phyloP scores from a whole-genome alignment of 2,797 vertebrate genomes.

The Sebastolobus altivelis region DNA sequence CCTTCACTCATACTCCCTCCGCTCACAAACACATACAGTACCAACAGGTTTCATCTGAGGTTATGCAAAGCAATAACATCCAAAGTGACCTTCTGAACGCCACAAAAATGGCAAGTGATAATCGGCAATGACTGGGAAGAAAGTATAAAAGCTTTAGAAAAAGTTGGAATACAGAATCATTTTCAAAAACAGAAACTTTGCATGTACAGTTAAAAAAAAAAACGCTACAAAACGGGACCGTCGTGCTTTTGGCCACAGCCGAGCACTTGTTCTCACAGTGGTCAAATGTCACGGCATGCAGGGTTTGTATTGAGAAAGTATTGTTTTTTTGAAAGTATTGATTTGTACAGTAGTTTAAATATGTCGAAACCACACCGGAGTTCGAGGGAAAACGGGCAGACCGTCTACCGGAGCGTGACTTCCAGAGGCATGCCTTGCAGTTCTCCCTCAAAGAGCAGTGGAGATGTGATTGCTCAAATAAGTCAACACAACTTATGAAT shows the following conservation, averaged over 20 bases:
- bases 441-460: background rate
- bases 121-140: constrained; percentile 34
- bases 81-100: background rate
- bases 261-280: constrained; percentile 68
- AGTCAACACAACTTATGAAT: background rate
- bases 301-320: constrained; percentile 6
- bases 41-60: constrained; percentile 29
- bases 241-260: constrained; percentile 34
- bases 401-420: background rate
- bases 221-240: constrained; percentile 43
- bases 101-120: constrained; percentile 3
- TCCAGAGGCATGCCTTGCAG: background rate
- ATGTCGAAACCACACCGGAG: constrained; percentile 9
- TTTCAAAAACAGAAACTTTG: constrained; percentile 16
- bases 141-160: constrained; percentile 57
- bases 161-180: constrained; percentile 28
- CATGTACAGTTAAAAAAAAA: constrained; percentile 24
- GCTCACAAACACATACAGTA: constrained; percentile 15
- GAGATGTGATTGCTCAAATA: constrained; percentile 10
- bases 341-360: constrained; percentile 29
- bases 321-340: background rate
- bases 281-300: constrained; percentile 47
- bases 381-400: background rate
- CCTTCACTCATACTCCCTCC: background rate
- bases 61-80: constrained; percentile 25